Conservation (phyloP, 2,113 vertebrate species). For the Chlorocebus sabaeus region DNA sequence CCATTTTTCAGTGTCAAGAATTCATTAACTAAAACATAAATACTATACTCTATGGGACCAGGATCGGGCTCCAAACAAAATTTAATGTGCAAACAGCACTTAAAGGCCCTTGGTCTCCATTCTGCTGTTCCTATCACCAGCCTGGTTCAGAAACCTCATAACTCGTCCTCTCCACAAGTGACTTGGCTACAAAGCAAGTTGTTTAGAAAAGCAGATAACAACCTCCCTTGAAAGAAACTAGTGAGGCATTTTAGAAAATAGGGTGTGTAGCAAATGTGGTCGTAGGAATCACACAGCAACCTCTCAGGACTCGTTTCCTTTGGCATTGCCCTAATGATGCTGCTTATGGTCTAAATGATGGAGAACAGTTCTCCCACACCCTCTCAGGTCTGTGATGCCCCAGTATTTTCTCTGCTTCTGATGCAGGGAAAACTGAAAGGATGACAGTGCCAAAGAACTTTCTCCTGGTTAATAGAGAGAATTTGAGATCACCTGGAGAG, state of each 20-base stretch:
- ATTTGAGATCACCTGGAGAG: conserved; percentile 41
- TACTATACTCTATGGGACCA: background rate
- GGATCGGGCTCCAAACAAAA: conserved; percentile 34
- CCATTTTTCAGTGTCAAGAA: conserved; percentile 48
- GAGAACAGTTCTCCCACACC: background rate
- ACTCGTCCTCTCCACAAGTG: conserved; percentile 29
- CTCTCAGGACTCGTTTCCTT: conserved; percentile 38
- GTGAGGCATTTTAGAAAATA: conserved; percentile 39
- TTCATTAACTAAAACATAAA: conserved; percentile 65
- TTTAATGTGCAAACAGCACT: background rate
- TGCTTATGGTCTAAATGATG: background rate
- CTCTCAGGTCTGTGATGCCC: background rate
- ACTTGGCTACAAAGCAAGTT: conserved; percentile 31
- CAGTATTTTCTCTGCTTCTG: conserved; percentile 2
- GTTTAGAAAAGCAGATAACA: conserved; percentile 68
- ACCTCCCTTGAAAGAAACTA: conserved; percentile 62
- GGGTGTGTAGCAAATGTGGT: conserved; percentile 26
- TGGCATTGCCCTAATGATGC: conserved; percentile 9
- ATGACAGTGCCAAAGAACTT: background rate
- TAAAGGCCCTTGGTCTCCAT: background rate
- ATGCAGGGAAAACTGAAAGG: background rate
- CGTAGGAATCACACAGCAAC: background rate
- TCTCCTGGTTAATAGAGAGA: conserved; percentile 36
- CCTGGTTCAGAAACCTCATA: conserved; percentile 47
- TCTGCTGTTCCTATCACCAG: background rate